Conservation (phyloP, 2,888 invertebrate species). For the Aphidoletes aphidimyza region DNA sequence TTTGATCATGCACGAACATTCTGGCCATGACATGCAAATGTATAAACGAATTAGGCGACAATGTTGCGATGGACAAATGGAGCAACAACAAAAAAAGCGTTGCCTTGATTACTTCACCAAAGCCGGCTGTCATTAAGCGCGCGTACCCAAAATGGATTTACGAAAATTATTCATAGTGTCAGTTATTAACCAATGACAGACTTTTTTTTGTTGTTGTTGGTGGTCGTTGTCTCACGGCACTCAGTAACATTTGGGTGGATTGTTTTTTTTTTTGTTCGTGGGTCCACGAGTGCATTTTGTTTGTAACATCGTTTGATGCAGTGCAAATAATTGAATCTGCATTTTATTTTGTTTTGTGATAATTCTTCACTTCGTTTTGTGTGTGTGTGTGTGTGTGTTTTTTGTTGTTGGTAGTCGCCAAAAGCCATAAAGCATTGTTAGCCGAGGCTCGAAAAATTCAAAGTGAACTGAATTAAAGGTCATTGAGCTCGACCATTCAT, state of each 20-base stretch:
- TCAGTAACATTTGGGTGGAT: neutral
- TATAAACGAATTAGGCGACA: conserved; percentile 26
- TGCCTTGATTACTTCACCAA: conserved; percentile 7
- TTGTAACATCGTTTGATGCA: neutral
- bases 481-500: conserved; percentile 7
- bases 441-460: neutral
- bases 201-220: neutral
- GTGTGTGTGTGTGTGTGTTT: neutral
- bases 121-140: neutral
- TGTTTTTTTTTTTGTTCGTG: neutral
- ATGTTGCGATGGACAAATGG: neutral
- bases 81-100: neutral
- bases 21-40: conserved; percentile 43
- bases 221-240: neutral
- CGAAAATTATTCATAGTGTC: conserved; percentile 52
- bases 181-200: conserved; percentile 36
- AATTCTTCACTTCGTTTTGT: neutral
- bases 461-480: conserved; percentile 36
- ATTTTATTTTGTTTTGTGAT: conserved; percentile 49
- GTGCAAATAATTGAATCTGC: conserved; percentile 50
- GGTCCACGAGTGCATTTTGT: neutral
- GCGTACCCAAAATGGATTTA: conserved; percentile 25
- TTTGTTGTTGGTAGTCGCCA: neutral
- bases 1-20: conserved; percentile 3
- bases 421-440: conserved; percentile 45